Evolutionary conservation across 2,888 invertebrate genomes (phyloP).

Genomic region (Ischnura elegans): DNA sequence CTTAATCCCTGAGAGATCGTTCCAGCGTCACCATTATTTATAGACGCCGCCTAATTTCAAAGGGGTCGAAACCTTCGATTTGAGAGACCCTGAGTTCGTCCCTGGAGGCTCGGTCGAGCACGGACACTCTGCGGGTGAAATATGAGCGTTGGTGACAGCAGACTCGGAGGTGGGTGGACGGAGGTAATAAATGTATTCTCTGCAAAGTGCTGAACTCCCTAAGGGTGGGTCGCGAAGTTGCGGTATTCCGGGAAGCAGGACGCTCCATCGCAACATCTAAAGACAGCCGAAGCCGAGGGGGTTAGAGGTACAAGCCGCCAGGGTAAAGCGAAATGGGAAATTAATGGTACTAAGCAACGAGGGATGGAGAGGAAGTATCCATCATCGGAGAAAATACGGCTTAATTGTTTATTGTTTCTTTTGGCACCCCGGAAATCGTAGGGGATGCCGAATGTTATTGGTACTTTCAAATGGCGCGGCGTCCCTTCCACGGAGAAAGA

Average conservation of each 20-base stretch:
- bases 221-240: constrained; percentile 15
- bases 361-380: neutral
- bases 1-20: neutral
- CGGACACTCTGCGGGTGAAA: neutral
- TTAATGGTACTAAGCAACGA: neutral
- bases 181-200: constrained; percentile 1
- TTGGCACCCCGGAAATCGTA: neutral
- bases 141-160: neutral
- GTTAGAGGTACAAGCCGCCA: neutral
- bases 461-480: neutral
- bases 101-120: neutral
- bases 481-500: neutral
- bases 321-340: neutral
- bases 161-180: neutral
- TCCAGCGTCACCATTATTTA: neutral
- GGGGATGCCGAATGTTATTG: neutral
- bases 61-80: neutral
- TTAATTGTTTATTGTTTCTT: neutral
- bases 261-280: neutral
- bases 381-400: neutral
- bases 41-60: neutral
- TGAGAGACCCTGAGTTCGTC: neutral
- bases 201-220: neutral
- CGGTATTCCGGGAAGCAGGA: neutral
- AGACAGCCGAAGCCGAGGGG: neutral